Base-by-base conservation (phyloP, 2,888 invertebrate species). In the Hedya salicella region DNA sequence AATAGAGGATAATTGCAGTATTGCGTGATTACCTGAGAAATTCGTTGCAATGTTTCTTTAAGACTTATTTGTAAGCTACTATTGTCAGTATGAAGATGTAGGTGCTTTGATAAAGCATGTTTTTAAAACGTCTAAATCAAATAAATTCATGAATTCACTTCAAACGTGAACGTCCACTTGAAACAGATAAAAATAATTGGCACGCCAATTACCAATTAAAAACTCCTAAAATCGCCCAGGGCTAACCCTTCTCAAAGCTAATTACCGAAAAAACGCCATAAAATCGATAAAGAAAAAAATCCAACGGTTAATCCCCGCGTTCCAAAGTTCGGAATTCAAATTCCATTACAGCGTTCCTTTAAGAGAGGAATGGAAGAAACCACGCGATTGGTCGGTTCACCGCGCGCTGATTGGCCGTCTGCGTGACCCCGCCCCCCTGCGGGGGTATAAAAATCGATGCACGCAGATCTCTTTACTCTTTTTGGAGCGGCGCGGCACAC, bases 361-460 rank as follows among this genome's bases (percentile, higher is more conserved):
- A 76, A 86, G 86, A 86, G 82, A 82, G 86, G 83, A 87, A 87
- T 82, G 83, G 77, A 83, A 83, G 80, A 80, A 79, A 82, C 82
- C 81, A 76, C 81, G 83, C 84, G 88, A 91, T 91, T 91, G 91
- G 91, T 82, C 78, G 87, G 86, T 81, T 86, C 87, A 85, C 88
- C 88, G 86, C 87, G 85, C 82, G 70, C 81, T 83, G 88, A 90
- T 91, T 91, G 91, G 91, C 88, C 74, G 81, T 75, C 81, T 81
- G 82, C 65, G 73, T 82, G 84, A 88, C 89, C 88, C 90, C 89
- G 88, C 91, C 91, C 82, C 89, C 76, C 81, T 72, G 70, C 76
- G 82, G 84, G 86, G 86, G 82, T 89, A 91, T 91, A 91, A 92
- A 92, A 92, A 92, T 92, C 92, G 88, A 92, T 92, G 91, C 86